Evolutionary conservation across 2,888 invertebrate species (phyloP).

Genomic region (Dendrolimus houi): DNA sequence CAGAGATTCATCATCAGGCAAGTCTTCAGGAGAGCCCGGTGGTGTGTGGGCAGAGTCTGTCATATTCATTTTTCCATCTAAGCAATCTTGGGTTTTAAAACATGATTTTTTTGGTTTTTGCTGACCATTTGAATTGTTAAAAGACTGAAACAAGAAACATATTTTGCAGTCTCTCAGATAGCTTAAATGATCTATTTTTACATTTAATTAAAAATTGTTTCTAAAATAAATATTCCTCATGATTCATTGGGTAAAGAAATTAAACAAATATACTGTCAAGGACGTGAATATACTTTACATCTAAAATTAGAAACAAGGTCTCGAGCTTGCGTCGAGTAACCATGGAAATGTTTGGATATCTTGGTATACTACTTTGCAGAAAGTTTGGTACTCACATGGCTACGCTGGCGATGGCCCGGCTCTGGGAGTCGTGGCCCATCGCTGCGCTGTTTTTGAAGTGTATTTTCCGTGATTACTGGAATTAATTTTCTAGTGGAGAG

Average conservation of each 20-base stretch:
- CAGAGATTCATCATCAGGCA: slow-evolving; percentile 86
- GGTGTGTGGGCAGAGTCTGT: slow-evolving; percentile 75
- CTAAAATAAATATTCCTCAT: too few relatives aligned
- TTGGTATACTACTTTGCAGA: neutral
- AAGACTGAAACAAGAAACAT: slow-evolving; percentile 50
- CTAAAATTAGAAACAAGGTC: too few relatives aligned
- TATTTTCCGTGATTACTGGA: slow-evolving; percentile 80
- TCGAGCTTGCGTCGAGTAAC: slow-evolving; percentile 19
- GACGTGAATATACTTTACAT: too few relatives aligned
- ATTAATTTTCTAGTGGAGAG: slow-evolving; percentile 71
- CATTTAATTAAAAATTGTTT: too few relatives aligned
- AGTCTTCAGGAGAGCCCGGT: slow-evolving; percentile 78
- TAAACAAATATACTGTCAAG: neutral
- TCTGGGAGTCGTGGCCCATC: slow-evolving; percentile 61
- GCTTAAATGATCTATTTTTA: too few relatives aligned
- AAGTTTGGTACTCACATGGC: slow-evolving; percentile 65
- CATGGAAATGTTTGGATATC: slow-evolving; percentile 22
- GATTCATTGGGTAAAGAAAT: neutral
- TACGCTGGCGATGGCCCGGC: slow-evolving; percentile 71
- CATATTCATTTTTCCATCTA: slow-evolving; percentile 54
- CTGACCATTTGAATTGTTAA: slow-evolving; percentile 48
- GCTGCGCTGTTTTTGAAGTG: slow-evolving; percentile 61
- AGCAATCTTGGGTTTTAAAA: slow-evolving; percentile 50
- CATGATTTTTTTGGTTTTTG: slow-evolving; percentile 56
- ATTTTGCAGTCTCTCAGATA: too few relatives aligned